Conservation (phyloP, 2,797 vertebrate species). For the Meriones psammophilus region DNA sequence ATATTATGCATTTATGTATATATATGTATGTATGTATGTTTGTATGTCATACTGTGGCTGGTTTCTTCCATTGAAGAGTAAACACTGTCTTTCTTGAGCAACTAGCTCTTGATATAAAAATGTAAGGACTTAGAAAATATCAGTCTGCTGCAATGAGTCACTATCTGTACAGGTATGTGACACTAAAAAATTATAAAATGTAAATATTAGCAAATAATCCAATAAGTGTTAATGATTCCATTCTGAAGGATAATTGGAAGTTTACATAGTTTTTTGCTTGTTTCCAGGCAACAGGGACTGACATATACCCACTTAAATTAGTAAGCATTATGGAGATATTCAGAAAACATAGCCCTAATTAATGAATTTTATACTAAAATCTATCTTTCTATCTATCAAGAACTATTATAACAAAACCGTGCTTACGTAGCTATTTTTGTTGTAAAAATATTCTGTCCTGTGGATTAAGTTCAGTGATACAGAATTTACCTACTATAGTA, state of each 20-base stretch:
- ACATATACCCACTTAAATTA: not conserved
- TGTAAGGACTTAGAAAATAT: slow-evolving; percentile 3
- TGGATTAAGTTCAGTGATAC: not conserved
- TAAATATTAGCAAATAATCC: slow-evolving; percentile 52
- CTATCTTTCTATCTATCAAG: not conserved
- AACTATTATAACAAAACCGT: not conserved
- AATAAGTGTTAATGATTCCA: not conserved
- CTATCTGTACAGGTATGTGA: not conserved
- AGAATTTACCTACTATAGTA: not conserved
- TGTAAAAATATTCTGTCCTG: not conserved
- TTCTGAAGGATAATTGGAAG: not conserved
- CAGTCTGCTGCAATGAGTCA: not conserved
- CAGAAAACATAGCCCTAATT: not conserved
- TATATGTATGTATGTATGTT: not conserved
- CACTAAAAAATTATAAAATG: not conserved
- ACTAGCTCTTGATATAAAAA: not conserved
- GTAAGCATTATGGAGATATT: slow-evolving; percentile 31
- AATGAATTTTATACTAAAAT: slow-evolving; percentile 46
- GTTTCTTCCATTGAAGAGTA: not conserved
- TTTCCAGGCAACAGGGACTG: not conserved
- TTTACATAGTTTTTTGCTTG: not conserved
- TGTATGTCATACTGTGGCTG: not conserved
- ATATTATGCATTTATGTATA: not conserved
- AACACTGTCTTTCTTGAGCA: not conserved
- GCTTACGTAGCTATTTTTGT: not conserved